A percentile compares a stretch with the other conserved stretches of the same genome.
Conservation (phyloP, 2,888 invertebrate species). For the Trypoxylon attenuatum region DNA sequence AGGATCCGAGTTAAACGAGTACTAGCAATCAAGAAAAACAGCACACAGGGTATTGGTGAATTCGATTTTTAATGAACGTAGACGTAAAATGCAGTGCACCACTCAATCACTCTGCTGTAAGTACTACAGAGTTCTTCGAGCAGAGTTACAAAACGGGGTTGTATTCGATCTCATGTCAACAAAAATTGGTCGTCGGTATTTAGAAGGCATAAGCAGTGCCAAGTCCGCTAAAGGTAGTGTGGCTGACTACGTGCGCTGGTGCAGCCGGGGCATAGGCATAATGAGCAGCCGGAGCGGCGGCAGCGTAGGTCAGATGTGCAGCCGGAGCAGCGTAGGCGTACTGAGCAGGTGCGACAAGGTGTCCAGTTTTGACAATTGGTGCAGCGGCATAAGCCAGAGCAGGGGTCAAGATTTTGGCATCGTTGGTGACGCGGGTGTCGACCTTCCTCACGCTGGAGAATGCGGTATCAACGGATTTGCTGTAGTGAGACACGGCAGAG, state of each 20-base stretch:
- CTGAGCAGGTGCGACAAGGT: conserved; percentile 71
- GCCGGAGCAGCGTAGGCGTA: conserved; percentile 8
- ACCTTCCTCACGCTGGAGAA: conserved; percentile 83
- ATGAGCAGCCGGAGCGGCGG: conserved; percentile 17
- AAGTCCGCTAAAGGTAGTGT: conserved; percentile 77
- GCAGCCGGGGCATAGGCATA: conserved; percentile 16
- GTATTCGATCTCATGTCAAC: not conserved
- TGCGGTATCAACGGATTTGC: conserved; percentile 82
- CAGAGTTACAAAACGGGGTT: not conserved
- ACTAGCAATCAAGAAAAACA: too few species aligned
- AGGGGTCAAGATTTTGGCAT: conserved; percentile 73
- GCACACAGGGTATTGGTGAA: not conserved
- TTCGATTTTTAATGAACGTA: not conserved
- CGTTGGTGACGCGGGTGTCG: conserved; percentile 82
- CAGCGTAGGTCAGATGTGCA: conserved; percentile 27
- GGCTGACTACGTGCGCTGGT: conserved; percentile 42
- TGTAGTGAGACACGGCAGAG: conserved; percentile 77
- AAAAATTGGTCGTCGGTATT: not conserved
- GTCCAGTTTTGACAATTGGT: conserved; percentile 37
- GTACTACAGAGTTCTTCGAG: too few species aligned
- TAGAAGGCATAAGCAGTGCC: conserved; percentile 77
- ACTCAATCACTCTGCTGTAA: not conserved
- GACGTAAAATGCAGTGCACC: not conserved
- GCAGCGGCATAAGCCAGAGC: conserved; percentile 68
- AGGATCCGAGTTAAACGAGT: too few species aligned